Base-by-base conservation (phyloP, 2,113 vertebrate genomes). In the Prunella fulvescens region DNA sequence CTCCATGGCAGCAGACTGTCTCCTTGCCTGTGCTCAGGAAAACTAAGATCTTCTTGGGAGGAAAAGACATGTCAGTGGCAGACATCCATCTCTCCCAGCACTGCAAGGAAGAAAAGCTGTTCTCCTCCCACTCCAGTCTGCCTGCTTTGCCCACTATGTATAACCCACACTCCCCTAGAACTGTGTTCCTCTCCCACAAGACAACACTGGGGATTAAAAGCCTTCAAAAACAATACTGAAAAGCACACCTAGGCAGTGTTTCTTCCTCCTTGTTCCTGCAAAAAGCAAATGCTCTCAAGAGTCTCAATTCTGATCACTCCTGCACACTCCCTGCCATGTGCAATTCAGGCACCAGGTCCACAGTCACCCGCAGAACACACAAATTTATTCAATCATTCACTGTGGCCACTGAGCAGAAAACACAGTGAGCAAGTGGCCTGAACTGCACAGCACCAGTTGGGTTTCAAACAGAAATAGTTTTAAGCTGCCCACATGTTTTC, bases 381-480 rank as follows among this genome's bases (percentile, higher is more conserved):
- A n/a, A 13, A 73, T 65, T 45, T 37, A 25, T 56, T 57, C 54
- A 19, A 3, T 37, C 66, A 16, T 26, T 89, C 42, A 14, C 51
- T 40, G 47, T 13, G 53, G 40, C 81, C 65, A 60, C 78, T 33
- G 70, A 90, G 78, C 74, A 69, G 14, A 33, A 39, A 66, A 47
- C 8, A 9, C 19, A 48, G 50, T 1, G 14, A 92, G 29, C 29
- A 29, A 86, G 71, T 8, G 11, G 58, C n/a, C 85, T 33, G 6
- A 82, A 33, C n/a, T 5, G 47, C 73, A 12, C 23, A 71, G 33
- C 40, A 76, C 29, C 50, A 35, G 37, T 7, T 48, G 65, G 65
- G n/a, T 44, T 86, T 39, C 50, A 65, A 82, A 72, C 66, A 96
- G 45, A 91, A 95, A 93, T 79, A 88, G 58, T 86, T 93, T 29